Conservation (phyloP, 2,888 invertebrate species). For the Drosophila kuntzei region DNA sequence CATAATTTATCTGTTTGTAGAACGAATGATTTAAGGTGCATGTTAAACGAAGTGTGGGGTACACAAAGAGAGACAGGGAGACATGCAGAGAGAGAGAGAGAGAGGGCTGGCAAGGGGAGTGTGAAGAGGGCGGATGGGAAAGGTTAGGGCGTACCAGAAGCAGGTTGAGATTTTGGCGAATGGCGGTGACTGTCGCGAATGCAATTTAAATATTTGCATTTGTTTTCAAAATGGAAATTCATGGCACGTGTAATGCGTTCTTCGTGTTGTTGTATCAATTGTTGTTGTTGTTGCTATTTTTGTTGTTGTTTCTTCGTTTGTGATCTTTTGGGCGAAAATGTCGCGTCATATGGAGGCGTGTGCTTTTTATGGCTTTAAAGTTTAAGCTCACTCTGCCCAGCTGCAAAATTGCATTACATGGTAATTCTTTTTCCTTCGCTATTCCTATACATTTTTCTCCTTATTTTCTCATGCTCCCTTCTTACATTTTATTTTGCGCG, state of each 20-base stretch:
- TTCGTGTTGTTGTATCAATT: slow-evolving; percentile 17
- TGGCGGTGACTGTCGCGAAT: slow-evolving; percentile 74
- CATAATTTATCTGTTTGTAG: slow-evolving; percentile 82
- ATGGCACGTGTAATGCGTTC: slow-evolving; percentile 63
- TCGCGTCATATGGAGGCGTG: slow-evolving; percentile 6
- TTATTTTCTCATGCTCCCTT: slow-evolving; percentile 5
- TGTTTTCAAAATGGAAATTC: slow-evolving; percentile 68
- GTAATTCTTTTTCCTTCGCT: slow-evolving; percentile 51
- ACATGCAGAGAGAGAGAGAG: neutral
- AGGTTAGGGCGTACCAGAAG: slow-evolving; percentile 13
- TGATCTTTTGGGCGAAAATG: slow-evolving; percentile 12
- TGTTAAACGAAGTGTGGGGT: slow-evolving; percentile 34
- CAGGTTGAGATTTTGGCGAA: slow-evolving; percentile 43
- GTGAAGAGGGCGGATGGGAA: neutral
- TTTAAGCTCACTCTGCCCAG: slow-evolving; percentile 44
- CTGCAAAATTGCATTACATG: slow-evolving; percentile 75
- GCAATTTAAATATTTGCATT: slow-evolving; percentile 83
- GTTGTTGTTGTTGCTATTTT: slow-evolving; percentile 6
- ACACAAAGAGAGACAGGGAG: neutral
- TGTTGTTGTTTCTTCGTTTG: slow-evolving; percentile 19
- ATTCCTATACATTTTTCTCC: neutral
- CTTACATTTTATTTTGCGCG: slow-evolving; percentile 57
- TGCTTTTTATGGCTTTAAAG: slow-evolving; percentile 65
- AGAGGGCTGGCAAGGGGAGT: neutral
- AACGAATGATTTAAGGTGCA: slow-evolving; percentile 79